These are phyloP conservation scores for Leptodactylus fallax DNA, from an alignment of 2,797 vertebrate genomes.

Conservation along the genomic window DNA sequence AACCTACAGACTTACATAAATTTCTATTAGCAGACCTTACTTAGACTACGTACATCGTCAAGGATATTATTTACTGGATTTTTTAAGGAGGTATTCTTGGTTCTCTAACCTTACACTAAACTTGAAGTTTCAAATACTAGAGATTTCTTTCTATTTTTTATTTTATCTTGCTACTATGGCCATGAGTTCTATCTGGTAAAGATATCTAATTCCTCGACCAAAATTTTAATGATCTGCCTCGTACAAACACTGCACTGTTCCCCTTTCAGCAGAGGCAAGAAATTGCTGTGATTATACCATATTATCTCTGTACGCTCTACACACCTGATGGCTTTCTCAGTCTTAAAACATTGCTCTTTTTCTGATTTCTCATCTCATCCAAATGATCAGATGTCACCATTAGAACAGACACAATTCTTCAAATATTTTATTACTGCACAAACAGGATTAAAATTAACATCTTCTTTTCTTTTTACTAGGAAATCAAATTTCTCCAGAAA, in stretches of 20 bases:
- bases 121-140: neutral
- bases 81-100: neutral
- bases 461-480: neutral
- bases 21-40: neutral
- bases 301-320: constrained; percentile 66
- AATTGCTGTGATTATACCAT: constrained; percentile 65
- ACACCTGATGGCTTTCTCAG: constrained; percentile 65
- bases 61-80: neutral
- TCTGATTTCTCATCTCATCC: constrained; percentile 53
- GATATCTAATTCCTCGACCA: constrained; percentile 61
- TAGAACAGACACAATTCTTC: neutral
- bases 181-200: constrained; percentile 57
- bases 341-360: constrained; percentile 58
- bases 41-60: too few species aligned
- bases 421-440: neutral
- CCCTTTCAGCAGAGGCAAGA: constrained; percentile 63
- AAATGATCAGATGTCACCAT: constrained; percentile 17
- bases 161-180: constrained; percentile 39
- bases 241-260: constrained; percentile 60
- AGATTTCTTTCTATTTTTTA: neutral
- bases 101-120: neutral
- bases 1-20: too few species aligned
- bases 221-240: constrained; percentile 66
- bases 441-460: neutral
- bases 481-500: neutral